Evolutionary conservation across 2,797 vertebrate species (phyloP).

Genomic region (Hippopotamyrus pictus): DNA sequence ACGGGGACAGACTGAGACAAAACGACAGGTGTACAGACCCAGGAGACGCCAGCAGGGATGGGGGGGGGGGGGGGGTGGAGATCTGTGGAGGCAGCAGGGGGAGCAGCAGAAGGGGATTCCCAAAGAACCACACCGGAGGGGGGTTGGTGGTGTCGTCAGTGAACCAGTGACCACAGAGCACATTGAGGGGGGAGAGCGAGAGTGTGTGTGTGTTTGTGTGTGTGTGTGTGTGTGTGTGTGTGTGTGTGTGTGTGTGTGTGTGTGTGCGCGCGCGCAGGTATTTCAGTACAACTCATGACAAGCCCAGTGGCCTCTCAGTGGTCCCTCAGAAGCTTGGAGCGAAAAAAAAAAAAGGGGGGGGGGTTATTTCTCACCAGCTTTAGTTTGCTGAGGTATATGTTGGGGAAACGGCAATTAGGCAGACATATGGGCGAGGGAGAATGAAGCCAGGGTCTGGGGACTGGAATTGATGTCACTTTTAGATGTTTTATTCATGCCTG

Average conservation of each 20-base stretch:
- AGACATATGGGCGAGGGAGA: not conserved
- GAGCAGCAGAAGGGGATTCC: not conserved
- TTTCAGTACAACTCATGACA: conserved; percentile 21
- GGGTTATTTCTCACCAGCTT: not conserved
- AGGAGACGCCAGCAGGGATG: conserved; percentile 32
- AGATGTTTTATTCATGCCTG: not conserved
- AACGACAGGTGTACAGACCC: conserved; percentile 26
- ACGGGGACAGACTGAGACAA: conserved; percentile 8
- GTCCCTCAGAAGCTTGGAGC: not conserved
- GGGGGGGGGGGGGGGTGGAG: not conserved
- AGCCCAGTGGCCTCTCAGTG: not conserved
- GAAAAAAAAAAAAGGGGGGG: not conserved
- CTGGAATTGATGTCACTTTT: not conserved
- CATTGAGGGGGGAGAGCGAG: not conserved
- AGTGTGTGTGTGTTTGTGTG: conserved; percentile 20
- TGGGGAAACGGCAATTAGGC: not conserved
- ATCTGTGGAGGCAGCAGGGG: conserved; percentile 14
- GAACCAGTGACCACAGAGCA: conserved; percentile 18
- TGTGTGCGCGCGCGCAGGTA: conserved; percentile 37
- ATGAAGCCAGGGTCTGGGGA: not conserved
- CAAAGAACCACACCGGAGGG: not conserved
- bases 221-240: conserved; percentile 28
- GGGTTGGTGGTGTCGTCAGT: not conserved
- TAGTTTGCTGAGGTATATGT: not conserved
- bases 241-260: conserved; percentile 31